Percentiles rank a stretch among this genome's conserved stretches.
Conservation (phyloP, 2,888 invertebrate species). For the Lumbricus terrestris region DNA sequence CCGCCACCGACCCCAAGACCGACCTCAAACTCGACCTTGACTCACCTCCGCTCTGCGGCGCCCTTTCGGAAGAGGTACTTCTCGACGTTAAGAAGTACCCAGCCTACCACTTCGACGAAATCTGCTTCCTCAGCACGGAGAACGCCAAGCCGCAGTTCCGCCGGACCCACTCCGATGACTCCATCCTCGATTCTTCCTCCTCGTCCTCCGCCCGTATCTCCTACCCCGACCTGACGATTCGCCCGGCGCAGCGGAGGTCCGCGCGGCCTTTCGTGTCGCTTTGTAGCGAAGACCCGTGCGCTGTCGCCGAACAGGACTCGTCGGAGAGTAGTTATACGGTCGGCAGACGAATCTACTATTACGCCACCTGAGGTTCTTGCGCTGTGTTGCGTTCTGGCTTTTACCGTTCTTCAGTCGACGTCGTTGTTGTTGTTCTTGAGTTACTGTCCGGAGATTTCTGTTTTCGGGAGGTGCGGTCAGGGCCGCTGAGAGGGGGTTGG, state of each 20-base stretch:
- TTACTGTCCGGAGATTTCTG: background rate
- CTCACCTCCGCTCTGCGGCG: background rate
- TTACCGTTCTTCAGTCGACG: background rate
- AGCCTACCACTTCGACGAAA: constrained; percentile 9
- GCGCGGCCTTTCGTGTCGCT: background rate
- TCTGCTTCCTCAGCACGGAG: constrained; percentile 13
- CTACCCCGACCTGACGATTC: background rate
- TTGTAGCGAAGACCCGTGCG: background rate
- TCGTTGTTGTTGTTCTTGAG: no score
- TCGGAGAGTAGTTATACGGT: background rate
- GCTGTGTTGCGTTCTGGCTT: background rate
- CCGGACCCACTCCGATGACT: constrained; percentile 17
- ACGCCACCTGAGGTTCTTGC: background rate
- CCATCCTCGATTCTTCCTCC: background rate
- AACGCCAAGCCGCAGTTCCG: constrained; percentile 17
- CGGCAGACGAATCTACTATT: background rate
- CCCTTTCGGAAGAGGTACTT: background rate
- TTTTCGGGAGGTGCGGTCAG: background rate
- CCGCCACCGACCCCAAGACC: background rate
- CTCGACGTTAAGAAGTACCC: constrained; percentile 15
- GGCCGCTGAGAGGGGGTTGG: no score
- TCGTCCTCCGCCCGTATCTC: background rate
- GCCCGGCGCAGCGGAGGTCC: background rate
- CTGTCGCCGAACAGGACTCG: background rate
- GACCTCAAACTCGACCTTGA: background rate